Evolutionary conservation across 2,797 vertebrate genomes (phyloP), one percentile per base, ranked within the genome.

Genomic region (Tenualosa ilisha): DNA sequence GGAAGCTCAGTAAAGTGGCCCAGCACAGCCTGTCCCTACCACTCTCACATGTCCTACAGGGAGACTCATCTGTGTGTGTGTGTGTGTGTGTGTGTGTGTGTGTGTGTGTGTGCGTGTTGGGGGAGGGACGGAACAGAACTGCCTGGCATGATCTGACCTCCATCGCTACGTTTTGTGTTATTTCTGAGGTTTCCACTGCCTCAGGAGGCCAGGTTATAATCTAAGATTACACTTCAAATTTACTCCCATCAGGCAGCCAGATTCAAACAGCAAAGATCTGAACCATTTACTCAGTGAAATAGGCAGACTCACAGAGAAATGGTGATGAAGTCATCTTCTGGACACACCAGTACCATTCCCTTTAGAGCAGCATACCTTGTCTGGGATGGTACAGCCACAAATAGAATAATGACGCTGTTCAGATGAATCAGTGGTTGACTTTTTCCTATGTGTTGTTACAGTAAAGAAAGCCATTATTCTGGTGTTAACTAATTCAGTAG

Each of bases 61-160:
- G 31, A 72, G 26, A 72, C 13, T 26, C 65, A 15, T 68, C 65
- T 72, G 63, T n/a, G 31, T 26, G 15, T 43, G 82, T 59, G 53
- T 37, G 43, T 59, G 50, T 56, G 49, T 75, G 50, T 84, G 24
- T 79, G 50, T 81, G 46, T 83, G 59, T 83, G 54, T 81, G 68
- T 43, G 75, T 26, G 84, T 81, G 75, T 20, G 84, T 54, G 56
- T 81, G 85, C 50, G 53, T 54, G 20, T 61, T 5, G 11, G 54
- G 20, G n/a, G 20, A n/a, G 20, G 6, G 24, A 2, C 9, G 24
- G 26, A n/a, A 2, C n/a, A 24, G 54, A 56, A 56, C 15, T 56
- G 54, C 54, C 3, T 56, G 54, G 54, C 54, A 56, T 59, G 54
- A 59, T n/a, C 17, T 59, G 4, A n/a, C 56, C 56, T 59, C 56